Conservation (phyloP, 2,888 invertebrate species). For the Parelbella ahira region DNA sequence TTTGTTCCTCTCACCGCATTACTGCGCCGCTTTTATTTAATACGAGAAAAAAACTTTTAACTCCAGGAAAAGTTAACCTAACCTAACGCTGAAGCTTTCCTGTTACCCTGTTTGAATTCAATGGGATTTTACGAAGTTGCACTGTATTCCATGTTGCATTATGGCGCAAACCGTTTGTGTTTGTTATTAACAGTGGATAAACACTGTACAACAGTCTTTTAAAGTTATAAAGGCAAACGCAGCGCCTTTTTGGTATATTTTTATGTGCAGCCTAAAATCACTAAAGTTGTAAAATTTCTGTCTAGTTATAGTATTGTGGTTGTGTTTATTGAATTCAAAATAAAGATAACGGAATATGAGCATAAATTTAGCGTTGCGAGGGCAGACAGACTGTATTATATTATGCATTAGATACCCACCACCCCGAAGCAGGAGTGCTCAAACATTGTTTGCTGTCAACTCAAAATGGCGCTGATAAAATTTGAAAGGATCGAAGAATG, state of each 20-base stretch:
- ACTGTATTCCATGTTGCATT: conserved; percentile 1
- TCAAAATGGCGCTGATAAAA: conserved; percentile 18
- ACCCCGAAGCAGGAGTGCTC: conserved; percentile 30
- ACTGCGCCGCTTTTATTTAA: conserved; percentile 19
- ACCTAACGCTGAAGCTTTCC: neutral
- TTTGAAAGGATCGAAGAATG: conserved; percentile 8
- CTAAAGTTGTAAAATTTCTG: too few relatives aligned
- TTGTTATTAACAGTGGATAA: too few relatives aligned
- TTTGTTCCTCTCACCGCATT: conserved; percentile 39
- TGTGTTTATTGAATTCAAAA: too few relatives aligned
- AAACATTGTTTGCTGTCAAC: conserved; percentile 16
- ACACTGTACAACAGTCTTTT: too few relatives aligned
- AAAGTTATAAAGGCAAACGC: too few relatives aligned
- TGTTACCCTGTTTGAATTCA: conserved; percentile 1
- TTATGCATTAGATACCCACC: conserved; percentile 52
- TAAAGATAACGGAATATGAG: too few relatives aligned
- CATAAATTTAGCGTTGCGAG: too few relatives aligned
- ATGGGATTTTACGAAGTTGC: conserved; percentile 2
- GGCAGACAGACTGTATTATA: conserved; percentile 42
- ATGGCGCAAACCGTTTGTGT: too few relatives aligned
- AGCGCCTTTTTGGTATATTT: too few relatives aligned
- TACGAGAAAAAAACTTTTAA: conserved; percentile 15
- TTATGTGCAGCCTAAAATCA: too few relatives aligned
- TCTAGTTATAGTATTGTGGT: too few relatives aligned
- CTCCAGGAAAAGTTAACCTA: conserved; percentile 5